Evolutionary conservation across 2,113 vertebrate genomes (phyloP).

Genomic region (Pachycephala philippinensis): DNA sequence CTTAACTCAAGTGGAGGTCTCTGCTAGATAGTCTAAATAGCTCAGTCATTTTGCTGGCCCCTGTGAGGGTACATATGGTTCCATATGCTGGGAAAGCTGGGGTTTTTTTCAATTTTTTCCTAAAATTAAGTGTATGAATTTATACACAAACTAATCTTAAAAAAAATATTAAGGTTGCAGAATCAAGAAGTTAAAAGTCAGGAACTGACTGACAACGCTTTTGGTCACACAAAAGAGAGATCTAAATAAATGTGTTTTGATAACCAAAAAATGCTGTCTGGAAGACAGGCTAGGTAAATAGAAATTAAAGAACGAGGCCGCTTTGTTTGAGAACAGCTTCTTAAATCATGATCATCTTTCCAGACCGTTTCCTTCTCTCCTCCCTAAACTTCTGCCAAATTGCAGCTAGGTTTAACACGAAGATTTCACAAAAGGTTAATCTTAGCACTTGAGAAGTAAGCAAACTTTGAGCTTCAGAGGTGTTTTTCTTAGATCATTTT

Average conservation of each 20-base stretch:
- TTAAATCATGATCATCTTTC: neutral
- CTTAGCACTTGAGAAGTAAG: neutral
- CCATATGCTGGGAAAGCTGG: neutral
- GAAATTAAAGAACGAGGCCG: neutral
- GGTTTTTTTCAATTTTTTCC: neutral
- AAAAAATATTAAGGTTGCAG: neutral
- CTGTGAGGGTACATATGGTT: neutral
- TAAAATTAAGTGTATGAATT: neutral
- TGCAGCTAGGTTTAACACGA: neutral
- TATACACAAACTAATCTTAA: neutral
- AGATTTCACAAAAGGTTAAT: conserved; percentile 6
- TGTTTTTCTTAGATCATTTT: neutral
- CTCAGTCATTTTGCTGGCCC: neutral
- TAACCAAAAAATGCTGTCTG: neutral
- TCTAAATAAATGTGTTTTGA: neutral
- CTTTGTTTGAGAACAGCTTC: neutral
- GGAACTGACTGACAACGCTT: neutral
- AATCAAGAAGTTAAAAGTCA: neutral
- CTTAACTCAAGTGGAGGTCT: neutral
- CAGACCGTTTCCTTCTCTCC: neutral
- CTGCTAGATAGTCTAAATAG: neutral
- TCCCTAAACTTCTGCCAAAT: neutral
- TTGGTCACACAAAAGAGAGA: neutral
- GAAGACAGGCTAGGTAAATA: conserved; percentile 15
- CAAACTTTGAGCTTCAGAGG: neutral